Evolutionary conservation across 2,888 invertebrate species (phyloP), one percentile per base, ranked within the genome.

Genomic region (Polia nebulosa): DNA sequence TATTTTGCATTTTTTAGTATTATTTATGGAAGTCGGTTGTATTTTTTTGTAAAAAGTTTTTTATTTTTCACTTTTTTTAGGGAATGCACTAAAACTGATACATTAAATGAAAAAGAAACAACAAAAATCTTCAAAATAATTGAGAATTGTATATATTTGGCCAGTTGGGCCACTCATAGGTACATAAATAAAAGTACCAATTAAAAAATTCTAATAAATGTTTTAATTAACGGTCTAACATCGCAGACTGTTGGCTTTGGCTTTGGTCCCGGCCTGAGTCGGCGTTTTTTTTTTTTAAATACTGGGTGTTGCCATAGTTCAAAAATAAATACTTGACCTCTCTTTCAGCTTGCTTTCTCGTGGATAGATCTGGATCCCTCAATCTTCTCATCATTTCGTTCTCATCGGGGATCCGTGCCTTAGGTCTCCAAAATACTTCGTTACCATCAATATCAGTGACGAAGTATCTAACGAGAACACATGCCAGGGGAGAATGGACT

Each of bases 401-500:
- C n/a, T 57, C 52, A 20, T 39, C 41, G 0, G 72, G 66, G 0
- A 75, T 44, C 9, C 59, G 67, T 0, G 11, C 32, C 39, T n/a
- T 64, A 0, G 81, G 66, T 11, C 49, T 52, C 73, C 73, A 72
- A 20, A 78, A 72, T 0, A 61, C 9, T 0, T 71, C 58, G 3
- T 17, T 0, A 1, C 41, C 17, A 0, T 36, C n/a, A 0, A 13
- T 25, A 5, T 52, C 9, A 0, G n/a, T 13, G 0, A 45, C 0
- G 6, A 56, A 70, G 20, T 74, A 22, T 36, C 73, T 60, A 0
- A 64, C 57, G 0, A 78, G 52, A 8, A 74, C 25, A 20, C 69
- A 79, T 0, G 80, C 76, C 1, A 82, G 58, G n/a, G n/a, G n/a
- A 0, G 83, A 69, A 3, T 75, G 73, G 65, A 76, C 75, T 60